Conservation (phyloP, 2,113 vertebrate genomes). For the Tauraco erythrolophus region DNA sequence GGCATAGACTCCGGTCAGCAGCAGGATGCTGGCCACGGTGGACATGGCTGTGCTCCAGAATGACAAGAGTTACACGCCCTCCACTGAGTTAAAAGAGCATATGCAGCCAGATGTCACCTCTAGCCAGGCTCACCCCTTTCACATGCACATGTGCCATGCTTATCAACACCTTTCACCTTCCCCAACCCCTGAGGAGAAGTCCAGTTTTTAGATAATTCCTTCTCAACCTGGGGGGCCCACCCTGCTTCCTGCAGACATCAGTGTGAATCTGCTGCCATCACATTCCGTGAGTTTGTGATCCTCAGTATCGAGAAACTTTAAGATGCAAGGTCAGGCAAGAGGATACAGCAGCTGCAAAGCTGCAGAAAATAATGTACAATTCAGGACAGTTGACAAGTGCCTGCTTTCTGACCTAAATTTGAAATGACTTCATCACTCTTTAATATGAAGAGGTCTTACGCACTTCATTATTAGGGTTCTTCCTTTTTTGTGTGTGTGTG, state of each 20-base stretch:
- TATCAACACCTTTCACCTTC: neutral
- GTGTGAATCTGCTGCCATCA: neutral
- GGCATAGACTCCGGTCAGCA: neutral
- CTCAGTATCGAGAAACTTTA: neutral
- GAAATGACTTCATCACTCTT: neutral
- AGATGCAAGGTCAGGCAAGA: neutral
- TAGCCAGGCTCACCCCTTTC: neutral
- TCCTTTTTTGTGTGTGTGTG: neutral
- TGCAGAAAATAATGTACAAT: neutral
- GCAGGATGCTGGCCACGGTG: slow-evolving; percentile 1
- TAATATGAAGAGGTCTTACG: neutral
- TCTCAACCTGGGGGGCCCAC: neutral
- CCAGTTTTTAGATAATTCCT: neutral
- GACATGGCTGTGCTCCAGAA: neutral
- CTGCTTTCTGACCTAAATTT: neutral
- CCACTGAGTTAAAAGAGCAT: neutral
- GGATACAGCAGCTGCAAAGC: neutral
- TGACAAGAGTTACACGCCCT: neutral
- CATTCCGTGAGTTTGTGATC: neutral
- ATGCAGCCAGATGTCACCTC: neutral
- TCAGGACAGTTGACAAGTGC: neutral
- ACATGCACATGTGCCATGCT: accelerated
- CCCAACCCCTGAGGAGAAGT: neutral
- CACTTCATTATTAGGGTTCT: neutral
- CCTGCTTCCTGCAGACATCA: neutral